phyloP scores from a whole-genome alignment of 2,797 vertebrate species.

The Pseudochromis fuscus region DNA sequence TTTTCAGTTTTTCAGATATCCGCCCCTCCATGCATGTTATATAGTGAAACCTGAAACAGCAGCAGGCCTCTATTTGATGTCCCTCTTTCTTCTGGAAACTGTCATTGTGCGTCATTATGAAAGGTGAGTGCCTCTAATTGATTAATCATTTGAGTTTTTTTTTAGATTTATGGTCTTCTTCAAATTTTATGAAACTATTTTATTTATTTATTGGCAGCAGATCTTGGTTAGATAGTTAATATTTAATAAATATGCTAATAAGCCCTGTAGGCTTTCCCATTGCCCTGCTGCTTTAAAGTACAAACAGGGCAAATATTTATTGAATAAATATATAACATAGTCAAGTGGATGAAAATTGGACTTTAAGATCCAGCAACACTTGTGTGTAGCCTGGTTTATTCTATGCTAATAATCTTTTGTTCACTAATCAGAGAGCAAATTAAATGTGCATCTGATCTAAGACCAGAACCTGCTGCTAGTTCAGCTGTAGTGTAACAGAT shows the following conservation, averaged over 20 bases:
- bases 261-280: not conserved
- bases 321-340: not conserved
- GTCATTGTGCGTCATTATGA: conserved; percentile 63
- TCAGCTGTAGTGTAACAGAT: not conserved
- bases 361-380: not conserved
- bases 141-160: not conserved
- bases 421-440: not conserved
- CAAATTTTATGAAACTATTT: not conserved
- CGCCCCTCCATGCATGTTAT: conserved; percentile 70
- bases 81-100: conserved; percentile 41
- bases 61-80: conserved; percentile 53
- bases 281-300: not conserved
- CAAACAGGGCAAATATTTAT: too few relatives aligned
- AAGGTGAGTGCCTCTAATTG: conserved; percentile 76
- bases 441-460: not conserved
- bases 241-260: not conserved
- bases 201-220: not conserved
- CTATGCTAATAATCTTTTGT: not conserved
- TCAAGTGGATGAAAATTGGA: not conserved
- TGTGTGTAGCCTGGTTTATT: not conserved
- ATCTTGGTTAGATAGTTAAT: not conserved
- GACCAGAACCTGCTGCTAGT: too few relatives aligned
- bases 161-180: not conserved
- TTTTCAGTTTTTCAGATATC: conserved; percentile 67
- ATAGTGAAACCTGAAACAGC: conserved; percentile 70